These are phyloP conservation scores for Criorhina ranunculi DNA, from an alignment of 2,888 invertebrate genomes.

Conservation along the genomic window DNA sequence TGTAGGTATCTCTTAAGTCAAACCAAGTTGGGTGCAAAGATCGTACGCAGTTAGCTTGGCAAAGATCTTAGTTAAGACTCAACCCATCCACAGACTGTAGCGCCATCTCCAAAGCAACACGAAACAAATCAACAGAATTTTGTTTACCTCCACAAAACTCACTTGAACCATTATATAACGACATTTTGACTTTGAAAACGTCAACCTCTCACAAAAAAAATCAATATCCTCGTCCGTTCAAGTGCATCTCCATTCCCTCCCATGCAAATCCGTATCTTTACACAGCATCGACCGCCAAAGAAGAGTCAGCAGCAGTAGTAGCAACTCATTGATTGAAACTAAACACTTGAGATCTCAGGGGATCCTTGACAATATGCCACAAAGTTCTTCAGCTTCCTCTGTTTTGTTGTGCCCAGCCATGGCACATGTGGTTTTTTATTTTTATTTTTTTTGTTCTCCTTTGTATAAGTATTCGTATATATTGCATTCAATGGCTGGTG, in stretches of 20 bases:
- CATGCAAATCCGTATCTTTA: conserved; percentile 28
- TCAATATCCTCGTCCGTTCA: conserved; percentile 23
- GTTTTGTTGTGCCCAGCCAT: conserved; percentile 13
- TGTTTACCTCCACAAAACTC: no score
- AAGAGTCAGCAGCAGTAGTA: conserved; percentile 4
- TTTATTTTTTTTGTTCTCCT: conserved; percentile 23
- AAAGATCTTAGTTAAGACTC: no score
- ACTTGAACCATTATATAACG: no score
- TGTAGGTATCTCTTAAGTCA: no score
- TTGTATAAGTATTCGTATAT: conserved; percentile 30
- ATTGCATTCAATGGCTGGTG: conserved; percentile 62
- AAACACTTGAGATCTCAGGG: conserved; percentile 48
- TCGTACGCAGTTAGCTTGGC: no score
- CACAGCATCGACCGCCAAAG: conserved; percentile 35
- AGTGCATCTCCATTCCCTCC: conserved; percentile 26
- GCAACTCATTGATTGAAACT: conserved; percentile 61
- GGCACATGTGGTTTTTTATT: background rate
- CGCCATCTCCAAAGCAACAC: no score
- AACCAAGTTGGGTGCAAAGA: no score
- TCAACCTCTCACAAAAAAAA: background rate
- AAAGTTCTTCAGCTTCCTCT: conserved; percentile 34
- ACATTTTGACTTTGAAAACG: no score
- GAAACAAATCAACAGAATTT: no score
- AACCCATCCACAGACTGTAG: no score
- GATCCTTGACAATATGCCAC: conserved; percentile 58